A percentile compares a stretch with the other conserved stretches of the same genome.
Conservation (phyloP, 2,888 invertebrate genomes). For the Eupithecia tripunctaria region DNA sequence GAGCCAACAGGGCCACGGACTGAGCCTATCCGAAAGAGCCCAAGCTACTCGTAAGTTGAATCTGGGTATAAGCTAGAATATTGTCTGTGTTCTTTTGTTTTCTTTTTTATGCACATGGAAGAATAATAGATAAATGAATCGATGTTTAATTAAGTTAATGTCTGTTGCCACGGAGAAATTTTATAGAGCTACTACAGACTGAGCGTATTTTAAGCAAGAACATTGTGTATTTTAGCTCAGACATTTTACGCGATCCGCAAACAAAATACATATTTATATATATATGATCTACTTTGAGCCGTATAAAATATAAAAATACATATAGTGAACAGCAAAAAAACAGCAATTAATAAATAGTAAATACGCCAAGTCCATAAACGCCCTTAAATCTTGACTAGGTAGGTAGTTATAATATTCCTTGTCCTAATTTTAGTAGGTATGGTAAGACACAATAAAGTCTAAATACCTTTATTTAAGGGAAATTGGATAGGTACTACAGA, state of each 20-base stretch:
- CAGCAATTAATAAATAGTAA: neutral
- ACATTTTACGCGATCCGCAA: neutral
- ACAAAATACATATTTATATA: no score
- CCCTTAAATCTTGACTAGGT: constrained; percentile 1
- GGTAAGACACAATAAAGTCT: neutral
- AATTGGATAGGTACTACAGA: neutral
- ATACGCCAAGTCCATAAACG: constrained; percentile 7
- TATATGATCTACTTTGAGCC: neutral
- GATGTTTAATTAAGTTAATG: constrained; percentile 8
- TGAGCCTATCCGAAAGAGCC: constrained; percentile 13
- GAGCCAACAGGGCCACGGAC: neutral
- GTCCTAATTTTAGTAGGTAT: neutral
- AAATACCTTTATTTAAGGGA: neutral
- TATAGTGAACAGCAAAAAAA: neutral
- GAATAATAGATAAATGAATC: neutral
- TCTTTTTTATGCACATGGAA: neutral
- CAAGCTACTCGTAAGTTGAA: neutral
- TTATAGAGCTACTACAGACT: neutral
- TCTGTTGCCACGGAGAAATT: constrained; percentile 34
- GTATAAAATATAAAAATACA: neutral
- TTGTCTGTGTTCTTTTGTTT: no score
- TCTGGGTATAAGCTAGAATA: neutral
- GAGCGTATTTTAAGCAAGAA: constrained; percentile 5
- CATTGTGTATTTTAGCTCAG: neutral
- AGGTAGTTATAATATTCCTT: neutral